A percentile compares a stretch with the other conserved stretches of the same genome.
phyloP scores from a whole-genome alignment of 2,888 invertebrate species.

The Meiosimyza platycephala region DNA sequence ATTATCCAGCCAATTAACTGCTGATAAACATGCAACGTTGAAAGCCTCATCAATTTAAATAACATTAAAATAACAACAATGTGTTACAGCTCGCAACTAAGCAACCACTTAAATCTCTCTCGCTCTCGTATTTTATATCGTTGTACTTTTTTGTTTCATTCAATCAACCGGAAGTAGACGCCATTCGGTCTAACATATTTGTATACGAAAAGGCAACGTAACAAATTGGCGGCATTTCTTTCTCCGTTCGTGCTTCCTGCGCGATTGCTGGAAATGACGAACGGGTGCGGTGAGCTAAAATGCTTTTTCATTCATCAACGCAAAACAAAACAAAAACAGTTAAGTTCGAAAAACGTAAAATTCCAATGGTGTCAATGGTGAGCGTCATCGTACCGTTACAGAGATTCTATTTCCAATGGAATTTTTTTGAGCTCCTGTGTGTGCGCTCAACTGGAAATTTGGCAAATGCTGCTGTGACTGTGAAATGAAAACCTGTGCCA shows the following conservation, averaged over 20 bases:
- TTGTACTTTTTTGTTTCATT: not conserved
- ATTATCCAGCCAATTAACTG: constrained; percentile 17
- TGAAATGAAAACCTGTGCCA: constrained; percentile 35
- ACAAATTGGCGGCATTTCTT: constrained; percentile 38
- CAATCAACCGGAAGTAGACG: constrained; percentile 40
- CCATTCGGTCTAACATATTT: constrained; percentile 39
- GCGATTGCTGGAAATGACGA: not conserved
- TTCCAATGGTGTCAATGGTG: constrained; percentile 43
- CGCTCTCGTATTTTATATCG: not conserved
- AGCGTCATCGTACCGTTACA: not conserved
- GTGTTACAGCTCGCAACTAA: not conserved
- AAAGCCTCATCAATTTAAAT: not conserved
- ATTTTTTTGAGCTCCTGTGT: not conserved
- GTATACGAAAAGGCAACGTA: constrained; percentile 11
- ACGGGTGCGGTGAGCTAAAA: constrained; percentile 14
- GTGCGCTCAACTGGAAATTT: constrained; percentile 8
- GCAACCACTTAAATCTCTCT: not conserved
- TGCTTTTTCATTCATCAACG: constrained; percentile 40
- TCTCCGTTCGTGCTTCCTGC: not conserved
- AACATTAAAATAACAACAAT: not conserved
- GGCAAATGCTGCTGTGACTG: not conserved
- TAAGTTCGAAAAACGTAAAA: constrained; percentile 30
- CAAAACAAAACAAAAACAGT: constrained; percentile 20
- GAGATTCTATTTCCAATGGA: not conserved
- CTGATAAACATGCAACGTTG: constrained; percentile 13